phyloP scores from a whole-genome alignment of 2,888 invertebrate genomes.

The Aphidius colemani region DNA sequence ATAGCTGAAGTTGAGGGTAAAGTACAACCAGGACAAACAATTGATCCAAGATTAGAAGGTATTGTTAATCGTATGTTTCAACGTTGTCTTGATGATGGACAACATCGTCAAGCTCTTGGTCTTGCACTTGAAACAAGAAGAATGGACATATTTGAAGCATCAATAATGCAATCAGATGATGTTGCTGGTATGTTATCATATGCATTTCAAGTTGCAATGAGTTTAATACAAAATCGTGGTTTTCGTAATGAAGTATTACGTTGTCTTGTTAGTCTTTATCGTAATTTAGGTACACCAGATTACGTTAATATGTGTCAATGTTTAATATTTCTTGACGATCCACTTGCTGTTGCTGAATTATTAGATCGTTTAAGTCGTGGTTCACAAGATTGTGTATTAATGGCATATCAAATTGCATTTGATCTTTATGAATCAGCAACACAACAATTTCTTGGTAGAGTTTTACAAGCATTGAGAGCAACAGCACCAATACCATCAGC shows the following conservation, averaged over 20 bases:
- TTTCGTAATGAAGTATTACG: constrained; percentile 91
- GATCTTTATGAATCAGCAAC: constrained; percentile 99
- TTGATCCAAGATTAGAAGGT: constrained; percentile 84
- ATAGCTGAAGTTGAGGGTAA: constrained; percentile 75
- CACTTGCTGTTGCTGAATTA: constrained; percentile 89
- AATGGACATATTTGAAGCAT: constrained; percentile 94
- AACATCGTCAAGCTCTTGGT: constrained; percentile 94
- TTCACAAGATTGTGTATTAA: constrained; percentile 77
- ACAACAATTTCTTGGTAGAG: constrained; percentile 91
- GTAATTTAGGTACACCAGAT: constrained; percentile 87
- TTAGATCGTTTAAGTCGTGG: constrained; percentile 87
- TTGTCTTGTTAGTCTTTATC: constrained; percentile 87
- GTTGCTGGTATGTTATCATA: constrained; percentile 89
- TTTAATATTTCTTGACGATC: constrained; percentile 94
- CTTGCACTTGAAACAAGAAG: constrained; percentile 94
- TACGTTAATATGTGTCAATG: constrained; percentile 99
- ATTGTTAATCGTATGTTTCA: constrained; percentile 98
- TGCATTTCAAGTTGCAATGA: constrained; percentile 96
- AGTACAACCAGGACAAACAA: constrained; percentile 66
- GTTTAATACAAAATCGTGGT: constrained; percentile 90
- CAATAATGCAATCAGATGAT: constrained; percentile 92
- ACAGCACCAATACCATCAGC: constrained; percentile 83
- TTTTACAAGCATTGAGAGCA: constrained; percentile 79
- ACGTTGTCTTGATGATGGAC: constrained; percentile 91
- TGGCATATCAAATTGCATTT: constrained; percentile 99